phyloP scores from a whole-genome alignment of 2,888 invertebrate species.

The Sycophila texana region DNA sequence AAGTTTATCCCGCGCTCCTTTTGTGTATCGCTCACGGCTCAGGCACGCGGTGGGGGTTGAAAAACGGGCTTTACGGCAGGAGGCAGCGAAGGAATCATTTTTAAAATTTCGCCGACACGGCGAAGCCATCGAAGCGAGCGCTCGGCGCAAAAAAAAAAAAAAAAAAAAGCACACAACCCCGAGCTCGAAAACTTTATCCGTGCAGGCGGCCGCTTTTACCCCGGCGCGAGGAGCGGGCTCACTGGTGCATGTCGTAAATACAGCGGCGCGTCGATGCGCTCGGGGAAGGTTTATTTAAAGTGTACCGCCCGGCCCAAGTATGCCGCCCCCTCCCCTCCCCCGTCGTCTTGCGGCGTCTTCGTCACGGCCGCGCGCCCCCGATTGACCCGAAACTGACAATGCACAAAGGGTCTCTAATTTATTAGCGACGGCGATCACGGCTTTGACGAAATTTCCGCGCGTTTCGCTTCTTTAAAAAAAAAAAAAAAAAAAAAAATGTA shows the following conservation, averaged over 20 bases:
- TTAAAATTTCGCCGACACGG: conserved; percentile 32
- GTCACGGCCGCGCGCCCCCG: not conserved
- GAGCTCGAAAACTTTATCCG: not conserved
- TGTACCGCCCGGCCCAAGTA: not conserved
- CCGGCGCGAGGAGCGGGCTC: conserved; percentile 1
- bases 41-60: not conserved
- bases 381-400: conserved; percentile 17
- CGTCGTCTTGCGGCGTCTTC: not conserved
- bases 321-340: not conserved
- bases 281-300: conserved; percentile 8
- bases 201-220: not conserved
- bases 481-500: no score
- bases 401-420: conserved; percentile 43
- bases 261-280: conserved; percentile 3
- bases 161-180: not conserved
- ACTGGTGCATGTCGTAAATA: conserved; percentile 30
- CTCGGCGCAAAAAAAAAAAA: not conserved
- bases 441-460: not conserved
- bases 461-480: not conserved
- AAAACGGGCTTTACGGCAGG: not conserved
- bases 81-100: conserved; percentile 19
- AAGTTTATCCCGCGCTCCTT: conserved; percentile 12
- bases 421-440: conserved; percentile 19
- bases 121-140: conserved; percentile 21
- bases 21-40: not conserved